Percentiles rank a stretch among this genome's conserved stretches.
Evolutionary conservation across 92 coral and sea anemone species (phyloP).

Genomic region (Porites lobata): DNA sequence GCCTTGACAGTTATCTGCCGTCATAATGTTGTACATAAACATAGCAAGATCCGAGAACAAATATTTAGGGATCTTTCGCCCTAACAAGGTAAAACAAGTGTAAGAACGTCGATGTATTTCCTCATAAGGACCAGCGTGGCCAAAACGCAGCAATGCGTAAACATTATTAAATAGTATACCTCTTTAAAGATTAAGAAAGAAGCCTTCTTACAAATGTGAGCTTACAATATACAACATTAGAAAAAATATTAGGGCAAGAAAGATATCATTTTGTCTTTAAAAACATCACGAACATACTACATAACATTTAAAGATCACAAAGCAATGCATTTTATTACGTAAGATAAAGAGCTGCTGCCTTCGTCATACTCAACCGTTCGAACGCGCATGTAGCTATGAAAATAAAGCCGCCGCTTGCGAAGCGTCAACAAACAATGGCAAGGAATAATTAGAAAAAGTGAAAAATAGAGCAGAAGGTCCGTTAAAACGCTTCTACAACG

Average conservation of each 20-base stretch:
- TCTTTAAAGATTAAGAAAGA: neutral
- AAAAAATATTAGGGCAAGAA: neutral
- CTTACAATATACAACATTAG: neutral
- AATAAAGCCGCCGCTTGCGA: neutral
- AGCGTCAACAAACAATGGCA: slow-evolving; percentile 27
- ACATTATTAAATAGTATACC: neutral
- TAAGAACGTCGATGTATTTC: neutral
- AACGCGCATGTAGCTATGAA: neutral
- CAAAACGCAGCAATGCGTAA: neutral
- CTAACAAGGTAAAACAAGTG: neutral
- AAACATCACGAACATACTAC: neutral
- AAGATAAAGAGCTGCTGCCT: slow-evolving; percentile 12
- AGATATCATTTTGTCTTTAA: neutral
- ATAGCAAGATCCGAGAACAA: slow-evolving; percentile 6
- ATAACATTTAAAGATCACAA: slow-evolving; percentile 11
- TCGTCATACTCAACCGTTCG: slow-evolving; percentile 39
- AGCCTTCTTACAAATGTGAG: neutral
- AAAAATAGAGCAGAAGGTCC: neutral
- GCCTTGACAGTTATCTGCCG: neutral
- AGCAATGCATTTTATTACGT: slow-evolving; percentile 2
- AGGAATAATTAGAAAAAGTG: neutral
- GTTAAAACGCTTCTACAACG: slow-evolving; percentile 86
- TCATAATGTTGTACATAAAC: neutral
- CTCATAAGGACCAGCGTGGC: neutral
- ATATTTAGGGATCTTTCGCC: slow-evolving; percentile 11